Evolutionary conservation across 1,140 invertebrate species (phyloP).

Genomic region (Lepeophtheirus salmonis): DNA sequence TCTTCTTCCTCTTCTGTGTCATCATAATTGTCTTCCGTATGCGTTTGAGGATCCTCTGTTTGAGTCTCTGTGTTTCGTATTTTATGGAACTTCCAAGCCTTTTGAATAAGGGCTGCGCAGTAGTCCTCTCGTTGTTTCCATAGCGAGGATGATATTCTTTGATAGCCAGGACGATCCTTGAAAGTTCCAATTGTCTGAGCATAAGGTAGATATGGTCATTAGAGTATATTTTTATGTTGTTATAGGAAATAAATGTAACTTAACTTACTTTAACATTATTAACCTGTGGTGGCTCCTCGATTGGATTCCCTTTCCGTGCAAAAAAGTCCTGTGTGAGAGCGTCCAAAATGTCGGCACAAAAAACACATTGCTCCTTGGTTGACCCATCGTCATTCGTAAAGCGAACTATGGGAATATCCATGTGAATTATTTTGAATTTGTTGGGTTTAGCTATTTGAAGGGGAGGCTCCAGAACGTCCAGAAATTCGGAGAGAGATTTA

Average conservation of each 20-base stretch:
- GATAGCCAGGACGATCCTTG: slow-evolving; percentile 63
- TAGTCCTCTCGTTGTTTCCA: slow-evolving; percentile 86
- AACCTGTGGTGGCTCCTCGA: slow-evolving; percentile 66
- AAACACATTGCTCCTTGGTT: slow-evolving; percentile 53
- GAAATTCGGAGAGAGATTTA: slow-evolving; percentile 49
- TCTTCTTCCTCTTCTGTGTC: background rate
- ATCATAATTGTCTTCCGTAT: background rate
- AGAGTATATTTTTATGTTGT: slow-evolving; percentile 25
- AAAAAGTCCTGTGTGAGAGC: slow-evolving; percentile 76
- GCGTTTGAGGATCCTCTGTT: slow-evolving; percentile 12
- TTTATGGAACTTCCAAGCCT: slow-evolving; percentile 43
- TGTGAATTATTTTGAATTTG: slow-evolving; percentile 91
- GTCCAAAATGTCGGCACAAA: slow-evolving; percentile 90
- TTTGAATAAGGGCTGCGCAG: slow-evolving; percentile 78
- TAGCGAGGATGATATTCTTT: slow-evolving; percentile 78
- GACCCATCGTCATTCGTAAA: slow-evolving; percentile 24
- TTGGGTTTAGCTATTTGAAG: slow-evolving; percentile 90
- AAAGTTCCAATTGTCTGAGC: slow-evolving; percentile 11
- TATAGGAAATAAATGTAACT: slow-evolving; percentile 19
- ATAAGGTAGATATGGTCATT: background rate
- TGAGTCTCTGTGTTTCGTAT: slow-evolving; percentile 13
- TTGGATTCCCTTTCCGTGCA: slow-evolving; percentile 51
- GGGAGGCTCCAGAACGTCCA: slow-evolving; percentile 70
- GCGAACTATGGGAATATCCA: slow-evolving; percentile 94
- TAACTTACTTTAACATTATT: slow-evolving; percentile 34